Evolutionary conservation across 1,140 invertebrate genomes (phyloP), one percentile per base, ranked within the genome.

Genomic region (Stegodyphus dumicola): DNA sequence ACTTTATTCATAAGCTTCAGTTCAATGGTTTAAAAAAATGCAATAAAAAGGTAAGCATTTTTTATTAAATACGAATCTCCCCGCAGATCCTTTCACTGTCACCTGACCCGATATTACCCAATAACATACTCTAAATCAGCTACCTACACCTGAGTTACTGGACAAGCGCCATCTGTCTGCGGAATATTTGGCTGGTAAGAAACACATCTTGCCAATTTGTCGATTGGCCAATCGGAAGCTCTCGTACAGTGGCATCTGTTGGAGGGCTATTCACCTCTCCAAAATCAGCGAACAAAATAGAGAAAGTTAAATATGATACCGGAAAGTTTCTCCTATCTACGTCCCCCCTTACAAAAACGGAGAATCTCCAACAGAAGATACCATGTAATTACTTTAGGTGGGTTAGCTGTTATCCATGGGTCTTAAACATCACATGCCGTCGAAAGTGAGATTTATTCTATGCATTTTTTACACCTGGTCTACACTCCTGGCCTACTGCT

Each of bases 301-400:
- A 81, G 69, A 81, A 81, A 81, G 78, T 81, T 73, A 81, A 81
- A 80, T 73, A 81, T 48, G 69, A 81, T 70, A 15, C 33, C 33
- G n/a, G 48, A 79, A 70, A 81, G 33, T 18, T 33, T 33, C 33
- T 60, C 73, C 69, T 71, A 60, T 81, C 70, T 56, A 73, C 73
- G 69, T 73, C 18, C 53, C 7, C n/a, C 33, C 6, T 7, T 33
- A 33, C 13, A 66, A 79, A 79, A 81, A 60, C 53, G 53, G 78
- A 81, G 78, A 60, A 73, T 81, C 49, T 3, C 33, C 33, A 77
- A 33, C 49, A 49, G 54, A 33, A 81, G 78, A 81, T 73, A 81
- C 78, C 78, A 69, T 81, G 64, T 81, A 81, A 81, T 81, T 81
- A 81, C 69, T 52, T 73, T 81, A 67, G 70, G 77, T 79, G 52